These are phyloP conservation scores for Malthinus seriepunctatus DNA, from an alignment of 2,888 invertebrate genomes.

Conservation along the genomic window DNA sequence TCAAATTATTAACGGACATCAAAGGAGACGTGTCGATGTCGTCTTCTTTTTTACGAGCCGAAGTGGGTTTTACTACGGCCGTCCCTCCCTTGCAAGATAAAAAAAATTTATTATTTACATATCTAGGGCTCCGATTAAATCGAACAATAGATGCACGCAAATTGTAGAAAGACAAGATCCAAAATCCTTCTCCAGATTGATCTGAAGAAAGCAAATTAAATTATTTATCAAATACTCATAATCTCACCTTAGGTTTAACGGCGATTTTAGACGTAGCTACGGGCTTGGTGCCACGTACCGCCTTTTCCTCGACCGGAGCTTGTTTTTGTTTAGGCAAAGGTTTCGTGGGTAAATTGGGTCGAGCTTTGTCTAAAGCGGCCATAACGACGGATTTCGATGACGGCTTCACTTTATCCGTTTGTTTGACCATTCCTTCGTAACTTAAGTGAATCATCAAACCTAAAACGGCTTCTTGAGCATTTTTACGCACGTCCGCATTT, in stretches of 20 bases:
- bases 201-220: background rate
- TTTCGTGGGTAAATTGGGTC: conserved; percentile 82
- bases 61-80: conserved; percentile 50
- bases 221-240: conserved; percentile 15
- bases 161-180: background rate
- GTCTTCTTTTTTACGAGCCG: conserved; percentile 77
- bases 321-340: conserved; percentile 69
- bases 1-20: conserved; percentile 80
- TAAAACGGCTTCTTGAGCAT: conserved; percentile 84
- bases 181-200: background rate
- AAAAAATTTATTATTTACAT: background rate
- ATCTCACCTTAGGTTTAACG: conserved; percentile 61
- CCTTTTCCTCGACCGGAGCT: conserved; percentile 53
- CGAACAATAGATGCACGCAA: background rate
- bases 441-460: conserved; percentile 94
- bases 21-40: conserved; percentile 81
- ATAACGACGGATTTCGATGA: conserved; percentile 77
- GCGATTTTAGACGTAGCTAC: conserved; percentile 57
- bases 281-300: conserved; percentile 62
- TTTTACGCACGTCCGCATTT: conserved; percentile 88
- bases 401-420: conserved; percentile 78
- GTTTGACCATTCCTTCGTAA: conserved; percentile 76
- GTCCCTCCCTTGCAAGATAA: conserved; percentile 16
- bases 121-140: background rate
- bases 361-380: conserved; percentile 81